These are phyloP conservation scores for Lamprotornis superbus DNA, from an alignment of 2,113 vertebrate species.

Conservation along the genomic window DNA sequence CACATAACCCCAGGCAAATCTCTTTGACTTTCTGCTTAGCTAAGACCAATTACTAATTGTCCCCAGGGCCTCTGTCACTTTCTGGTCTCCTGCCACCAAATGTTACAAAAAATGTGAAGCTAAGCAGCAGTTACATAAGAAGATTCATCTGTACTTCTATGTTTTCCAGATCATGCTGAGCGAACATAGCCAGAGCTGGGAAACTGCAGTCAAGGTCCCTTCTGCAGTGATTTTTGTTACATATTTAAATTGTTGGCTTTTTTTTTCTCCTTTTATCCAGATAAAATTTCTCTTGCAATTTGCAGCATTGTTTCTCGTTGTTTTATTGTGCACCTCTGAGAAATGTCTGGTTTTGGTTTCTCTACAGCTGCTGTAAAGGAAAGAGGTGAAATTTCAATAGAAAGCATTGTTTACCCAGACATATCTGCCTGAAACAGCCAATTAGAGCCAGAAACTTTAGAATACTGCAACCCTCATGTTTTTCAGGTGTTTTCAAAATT, in stretches of 20 bases:
- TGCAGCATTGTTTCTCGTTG: background rate
- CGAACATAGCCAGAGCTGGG: background rate
- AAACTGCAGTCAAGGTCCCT: background rate
- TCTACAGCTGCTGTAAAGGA: background rate
- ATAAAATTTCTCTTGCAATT: background rate
- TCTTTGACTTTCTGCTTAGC: background rate
- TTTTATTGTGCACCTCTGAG: background rate
- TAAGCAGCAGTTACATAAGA: background rate
- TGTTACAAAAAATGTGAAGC: background rate
- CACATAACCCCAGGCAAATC: background rate
- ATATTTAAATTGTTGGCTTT: background rate
- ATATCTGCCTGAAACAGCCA: background rate
- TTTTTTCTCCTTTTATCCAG: background rate
- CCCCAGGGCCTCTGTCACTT: background rate
- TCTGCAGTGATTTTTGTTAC: background rate
- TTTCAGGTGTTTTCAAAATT: background rate
- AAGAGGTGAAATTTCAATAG: background rate
- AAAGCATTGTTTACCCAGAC: background rate
- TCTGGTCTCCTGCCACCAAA: background rate
- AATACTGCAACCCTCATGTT: background rate
- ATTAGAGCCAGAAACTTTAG: background rate
- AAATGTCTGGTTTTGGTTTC: background rate
- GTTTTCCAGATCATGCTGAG: background rate
- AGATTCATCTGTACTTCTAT: background rate
- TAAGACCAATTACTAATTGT: background rate